Conservation (phyloP, 2,888 invertebrate species). For the Atrina japonica region DNA sequence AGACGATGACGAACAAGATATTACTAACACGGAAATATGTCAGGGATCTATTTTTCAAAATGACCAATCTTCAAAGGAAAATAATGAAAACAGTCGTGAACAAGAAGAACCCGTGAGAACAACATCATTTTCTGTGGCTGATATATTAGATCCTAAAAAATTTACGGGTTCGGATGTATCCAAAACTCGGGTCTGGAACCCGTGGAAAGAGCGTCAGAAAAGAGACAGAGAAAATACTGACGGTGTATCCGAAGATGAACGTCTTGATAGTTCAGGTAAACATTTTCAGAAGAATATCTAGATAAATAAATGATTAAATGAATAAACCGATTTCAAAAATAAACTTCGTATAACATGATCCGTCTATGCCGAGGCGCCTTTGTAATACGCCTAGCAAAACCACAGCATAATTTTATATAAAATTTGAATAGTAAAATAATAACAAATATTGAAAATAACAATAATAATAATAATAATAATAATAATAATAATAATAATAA, state of each 20-base stretch:
- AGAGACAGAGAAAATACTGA: conserved; percentile 15
- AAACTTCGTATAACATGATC: no score
- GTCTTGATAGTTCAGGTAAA: conserved; percentile 26
- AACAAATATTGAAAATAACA: no score
- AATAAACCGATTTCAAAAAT: no score
- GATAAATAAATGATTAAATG: no score
- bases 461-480: no score
- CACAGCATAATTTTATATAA: no score
- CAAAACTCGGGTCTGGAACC: conserved; percentile 56
- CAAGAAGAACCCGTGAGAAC: conserved; percentile 45
- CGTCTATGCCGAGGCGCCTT: no score
- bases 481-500: no score
- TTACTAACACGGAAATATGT: background rate
- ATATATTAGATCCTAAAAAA: conserved; percentile 73
- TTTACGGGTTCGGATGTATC: conserved; percentile 58
- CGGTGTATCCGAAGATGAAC: conserved; percentile 13
- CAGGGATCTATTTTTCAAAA: conserved; percentile 22
- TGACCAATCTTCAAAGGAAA: conserved; percentile 12
- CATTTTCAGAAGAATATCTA: no score
- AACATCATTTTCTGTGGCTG: conserved; percentile 72
- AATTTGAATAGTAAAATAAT: no score
- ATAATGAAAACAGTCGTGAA: conserved; percentile 15
- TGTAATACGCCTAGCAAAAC: no score
- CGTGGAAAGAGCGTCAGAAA: conserved; percentile 47
- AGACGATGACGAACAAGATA: conserved; percentile 11